Evolutionary conservation across 2,888 invertebrate species (phyloP), one percentile per base, ranked within the genome.

Genomic region (Acanthococcus lagerstroemiae): DNA sequence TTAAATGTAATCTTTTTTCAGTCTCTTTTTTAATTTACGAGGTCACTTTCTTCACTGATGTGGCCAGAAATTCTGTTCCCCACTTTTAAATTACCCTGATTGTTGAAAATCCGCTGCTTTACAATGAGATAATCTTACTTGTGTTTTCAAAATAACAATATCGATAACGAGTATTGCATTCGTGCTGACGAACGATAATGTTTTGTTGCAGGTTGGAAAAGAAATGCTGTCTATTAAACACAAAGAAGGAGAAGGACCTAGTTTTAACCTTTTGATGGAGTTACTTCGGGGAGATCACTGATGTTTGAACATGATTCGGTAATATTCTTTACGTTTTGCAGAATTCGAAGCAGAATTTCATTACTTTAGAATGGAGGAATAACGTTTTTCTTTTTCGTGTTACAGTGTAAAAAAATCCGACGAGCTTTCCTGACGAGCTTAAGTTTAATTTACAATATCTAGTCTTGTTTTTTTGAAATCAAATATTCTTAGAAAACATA

Each of bases 191-290:
- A n/a, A n/a, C n/a, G n/a, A n/a, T 37, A 37, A 2, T 37, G 26
- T 7, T 55, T 45, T 65, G 67, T 68, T 80, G 74, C 78, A 90
- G 88, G 87, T 90, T 71, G 92, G 93, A 72, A 95, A 95, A 77
- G 95, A 94, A 77, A 88, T 94, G 85, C 80, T 95, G 72, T 85
- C 85, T 67, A 83, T 84, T 67, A 90, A 90, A 78, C 86, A 87
- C 71, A 90, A 91, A 77, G 91, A 94, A 71, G 90, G 91, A 68
- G 91, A 92, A 74, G 88, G 90, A 67, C 87, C 88, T 68, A 88
- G 89, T 75, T 95, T 95, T 81, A 95, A 95, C 78, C 82, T 96
- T 73, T 83, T 96, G 71, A 93, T 95, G 89, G 96, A 96, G 80
- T 82, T 96, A 68, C 80, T 96, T 70, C 83, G 94, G 74, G 95